phyloP scores from a whole-genome alignment of 2,113 vertebrate species.

The Phyllopteryx taeniolatus region DNA sequence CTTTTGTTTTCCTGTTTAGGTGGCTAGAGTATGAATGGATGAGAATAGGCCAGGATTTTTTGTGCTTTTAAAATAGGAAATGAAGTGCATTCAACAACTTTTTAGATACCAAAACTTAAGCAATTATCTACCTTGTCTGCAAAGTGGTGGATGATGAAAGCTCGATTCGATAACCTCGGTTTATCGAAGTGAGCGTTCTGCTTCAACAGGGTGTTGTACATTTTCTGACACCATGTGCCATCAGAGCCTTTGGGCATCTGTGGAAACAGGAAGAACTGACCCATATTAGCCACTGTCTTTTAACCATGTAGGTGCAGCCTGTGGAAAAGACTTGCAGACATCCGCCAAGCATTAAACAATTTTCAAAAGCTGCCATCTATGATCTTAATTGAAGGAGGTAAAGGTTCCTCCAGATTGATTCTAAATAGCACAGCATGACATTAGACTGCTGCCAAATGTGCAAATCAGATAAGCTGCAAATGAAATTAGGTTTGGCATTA shows the following conservation, averaged over 20 bases:
- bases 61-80: not conserved
- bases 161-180: constrained; percentile 90
- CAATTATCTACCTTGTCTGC: constrained; percentile 89
- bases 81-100: not conserved
- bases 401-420: no score
- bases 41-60: not conserved
- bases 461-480: no score
- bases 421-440: no score
- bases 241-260: constrained; percentile 98
- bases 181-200: constrained; percentile 88
- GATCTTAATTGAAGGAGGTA: not conserved
- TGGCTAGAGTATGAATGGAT: not conserved
- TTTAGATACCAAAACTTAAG: not conserved
- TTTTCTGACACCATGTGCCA: constrained; percentile 93
- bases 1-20: not conserved
- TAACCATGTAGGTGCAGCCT: constrained; percentile 8
- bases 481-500: not conserved
- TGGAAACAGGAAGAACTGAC: constrained; percentile 38
- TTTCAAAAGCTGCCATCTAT: not conserved
- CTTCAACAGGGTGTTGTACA: constrained; percentile 92
- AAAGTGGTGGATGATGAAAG: constrained; percentile 96
- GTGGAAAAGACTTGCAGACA: constrained; percentile 10
- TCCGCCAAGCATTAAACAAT: not conserved
- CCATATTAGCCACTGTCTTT: constrained; percentile 43
- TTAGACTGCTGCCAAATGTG: not conserved